phyloP scores from a whole-genome alignment of 2,888 invertebrate species.

The Anoncus sp. region DNA sequence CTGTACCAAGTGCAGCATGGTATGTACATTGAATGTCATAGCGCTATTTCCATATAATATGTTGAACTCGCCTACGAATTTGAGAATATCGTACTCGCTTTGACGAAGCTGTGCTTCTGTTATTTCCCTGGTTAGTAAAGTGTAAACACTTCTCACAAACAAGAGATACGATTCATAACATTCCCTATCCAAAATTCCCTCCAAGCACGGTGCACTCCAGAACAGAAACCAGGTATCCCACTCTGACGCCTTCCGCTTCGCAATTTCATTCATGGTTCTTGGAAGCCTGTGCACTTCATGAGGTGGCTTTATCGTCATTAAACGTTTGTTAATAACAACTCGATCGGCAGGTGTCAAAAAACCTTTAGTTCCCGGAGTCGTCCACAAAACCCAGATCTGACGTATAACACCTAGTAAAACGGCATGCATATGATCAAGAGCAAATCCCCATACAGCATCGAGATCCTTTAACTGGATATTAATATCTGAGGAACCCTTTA shows the following conservation, averaged over 20 bases:
- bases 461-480: background rate
- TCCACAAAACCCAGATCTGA: conserved; percentile 54
- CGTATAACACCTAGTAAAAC: conserved; percentile 39
- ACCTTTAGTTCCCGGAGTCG: background rate
- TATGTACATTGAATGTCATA: conserved; percentile 47
- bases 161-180: conserved; percentile 46
- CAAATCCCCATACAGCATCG: conserved; percentile 55
- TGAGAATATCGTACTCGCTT: conserved; percentile 42
- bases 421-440: conserved; percentile 52
- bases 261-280: conserved; percentile 9
- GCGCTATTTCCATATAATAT: conserved; percentile 28
- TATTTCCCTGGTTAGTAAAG: conserved; percentile 39
- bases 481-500: background rate
- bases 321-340: conserved; percentile 11
- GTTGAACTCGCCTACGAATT: conserved; percentile 53
- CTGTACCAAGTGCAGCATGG: conserved; percentile 38
- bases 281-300: conserved; percentile 55
- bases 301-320: conserved; percentile 47
- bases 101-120: conserved; percentile 31
- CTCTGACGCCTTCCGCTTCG: conserved; percentile 52
- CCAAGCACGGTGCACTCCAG: conserved; percentile 56
- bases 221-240: conserved; percentile 57
- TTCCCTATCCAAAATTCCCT: conserved; percentile 33
- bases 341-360: background rate
- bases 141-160: conserved; percentile 41